Conservation (phyloP, 1,140 invertebrate species). For the Ips nitidus region DNA sequence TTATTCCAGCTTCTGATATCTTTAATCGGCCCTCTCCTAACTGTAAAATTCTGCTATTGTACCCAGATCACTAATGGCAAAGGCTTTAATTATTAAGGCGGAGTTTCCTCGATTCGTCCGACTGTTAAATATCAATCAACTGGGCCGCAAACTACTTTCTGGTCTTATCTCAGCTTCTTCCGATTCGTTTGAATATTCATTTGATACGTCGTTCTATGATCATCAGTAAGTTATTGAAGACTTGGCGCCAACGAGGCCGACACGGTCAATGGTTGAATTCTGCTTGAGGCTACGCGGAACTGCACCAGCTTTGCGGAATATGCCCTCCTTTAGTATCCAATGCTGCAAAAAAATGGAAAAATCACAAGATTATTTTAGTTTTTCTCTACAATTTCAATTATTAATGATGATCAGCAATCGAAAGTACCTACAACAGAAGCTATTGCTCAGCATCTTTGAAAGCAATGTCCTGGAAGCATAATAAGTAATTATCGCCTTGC, state of each 20-base stretch:
- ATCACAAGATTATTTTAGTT: too few relatives aligned
- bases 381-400: too few relatives aligned
- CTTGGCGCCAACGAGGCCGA: constrained; percentile 11
- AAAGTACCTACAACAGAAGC: too few relatives aligned
- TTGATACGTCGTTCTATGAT: background rate
- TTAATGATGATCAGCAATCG: too few relatives aligned
- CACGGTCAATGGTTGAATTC: constrained; percentile 6
- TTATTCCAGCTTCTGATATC: constrained; percentile 3
- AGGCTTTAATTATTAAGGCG: background rate
- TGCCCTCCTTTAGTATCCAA: background rate
- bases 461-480: too few relatives aligned
- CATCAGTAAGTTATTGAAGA: background rate
- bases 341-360: background rate
- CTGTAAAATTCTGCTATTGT: constrained; percentile 5
- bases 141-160: background rate
- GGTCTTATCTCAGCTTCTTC: background rate
- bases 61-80: background rate
- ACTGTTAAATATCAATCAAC: background rate
- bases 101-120: background rate
- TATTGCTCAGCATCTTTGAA: too few relatives aligned
- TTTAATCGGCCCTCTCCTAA: background rate
- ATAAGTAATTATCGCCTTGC: too few relatives aligned
- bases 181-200: background rate
- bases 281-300: constrained; percentile 16
- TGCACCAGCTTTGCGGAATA: constrained; percentile 6